A percentile compares a stretch with the other conserved stretches of the same genome.
phyloP scores from a whole-genome alignment of 1,140 invertebrate genomes.

The Aphelenchoides besseyi region DNA sequence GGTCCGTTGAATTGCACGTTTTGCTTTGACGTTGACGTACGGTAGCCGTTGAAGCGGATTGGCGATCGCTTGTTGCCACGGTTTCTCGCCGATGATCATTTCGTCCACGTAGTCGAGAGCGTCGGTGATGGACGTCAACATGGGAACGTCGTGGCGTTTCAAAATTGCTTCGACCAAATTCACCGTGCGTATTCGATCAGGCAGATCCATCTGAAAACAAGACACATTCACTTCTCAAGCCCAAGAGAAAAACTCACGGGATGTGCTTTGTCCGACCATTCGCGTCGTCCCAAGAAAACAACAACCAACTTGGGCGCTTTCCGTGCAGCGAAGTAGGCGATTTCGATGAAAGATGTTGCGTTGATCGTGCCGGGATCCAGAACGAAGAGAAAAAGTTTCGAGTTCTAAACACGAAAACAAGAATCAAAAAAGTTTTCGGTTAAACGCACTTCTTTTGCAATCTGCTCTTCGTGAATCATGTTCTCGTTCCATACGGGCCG shows the following conservation, averaged over 20 bases:
- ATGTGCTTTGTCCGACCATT: constrained; percentile 61
- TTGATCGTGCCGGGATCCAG: constrained; percentile 62
- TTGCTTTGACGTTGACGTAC: constrained; percentile 46
- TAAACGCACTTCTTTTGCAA: constrained; percentile 53
- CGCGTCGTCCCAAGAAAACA: constrained; percentile 55
- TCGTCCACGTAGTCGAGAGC: constrained; percentile 61
- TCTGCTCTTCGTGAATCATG: constrained; percentile 57
- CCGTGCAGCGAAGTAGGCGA: constrained; percentile 60
- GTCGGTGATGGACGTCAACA: constrained; percentile 54
- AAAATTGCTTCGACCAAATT: constrained; percentile 54
- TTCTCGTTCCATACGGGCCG: constrained; percentile 57
- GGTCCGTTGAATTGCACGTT: constrained; percentile 14
- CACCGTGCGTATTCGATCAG: constrained; percentile 46
- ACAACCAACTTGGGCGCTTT: constrained; percentile 60
- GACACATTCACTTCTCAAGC: constrained; percentile 52
- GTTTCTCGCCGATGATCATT: constrained; percentile 60
- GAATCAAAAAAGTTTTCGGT: constrained; percentile 5
- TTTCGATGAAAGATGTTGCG: constrained; percentile 60
- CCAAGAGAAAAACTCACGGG: constrained; percentile 57
- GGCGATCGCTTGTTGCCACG: constrained; percentile 43
- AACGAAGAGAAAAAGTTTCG: constrained; percentile 58
- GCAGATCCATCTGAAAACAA: no score
- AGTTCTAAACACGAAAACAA: constrained; percentile 47
- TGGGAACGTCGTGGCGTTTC: constrained; percentile 53
- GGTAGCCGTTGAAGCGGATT: constrained; percentile 55